phyloP scores from a whole-genome alignment of 2,113 vertebrate species.

The Psilopogon haemacephalus region DNA sequence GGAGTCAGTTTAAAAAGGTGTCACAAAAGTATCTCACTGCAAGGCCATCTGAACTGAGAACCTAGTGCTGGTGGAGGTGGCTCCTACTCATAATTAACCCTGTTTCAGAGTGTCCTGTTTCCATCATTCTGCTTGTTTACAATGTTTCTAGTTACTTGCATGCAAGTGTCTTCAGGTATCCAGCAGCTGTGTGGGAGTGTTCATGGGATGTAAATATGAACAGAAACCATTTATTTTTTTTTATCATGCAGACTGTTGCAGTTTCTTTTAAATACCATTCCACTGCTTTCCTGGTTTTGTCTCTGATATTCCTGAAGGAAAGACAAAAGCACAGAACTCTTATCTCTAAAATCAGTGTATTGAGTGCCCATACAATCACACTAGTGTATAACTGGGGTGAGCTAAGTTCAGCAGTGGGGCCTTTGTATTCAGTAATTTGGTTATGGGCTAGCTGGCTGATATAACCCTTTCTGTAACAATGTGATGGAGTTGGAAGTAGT shows the following conservation, averaged over 20 bases:
- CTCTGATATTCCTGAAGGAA: neutral
- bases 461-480: accelerated
- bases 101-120: neutral
- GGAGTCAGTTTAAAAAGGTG: neutral
- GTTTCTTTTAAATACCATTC: neutral
- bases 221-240: neutral
- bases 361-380: neutral
- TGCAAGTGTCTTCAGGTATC: neutral
- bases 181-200: neutral
- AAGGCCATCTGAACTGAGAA: neutral
- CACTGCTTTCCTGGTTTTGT: neutral
- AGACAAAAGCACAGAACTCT: neutral
- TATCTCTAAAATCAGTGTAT: neutral
- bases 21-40: neutral
- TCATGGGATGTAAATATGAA: neutral
- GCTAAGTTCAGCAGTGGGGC: neutral
- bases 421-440: neutral
- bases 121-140: neutral
- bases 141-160: neutral
- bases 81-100: neutral
- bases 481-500: neutral
- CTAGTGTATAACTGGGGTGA: neutral
- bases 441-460: neutral
- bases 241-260: neutral
- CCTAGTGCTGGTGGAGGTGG: neutral